phyloP scores from a whole-genome alignment of 2,888 invertebrate genomes.

The Idaea dimidiata region DNA sequence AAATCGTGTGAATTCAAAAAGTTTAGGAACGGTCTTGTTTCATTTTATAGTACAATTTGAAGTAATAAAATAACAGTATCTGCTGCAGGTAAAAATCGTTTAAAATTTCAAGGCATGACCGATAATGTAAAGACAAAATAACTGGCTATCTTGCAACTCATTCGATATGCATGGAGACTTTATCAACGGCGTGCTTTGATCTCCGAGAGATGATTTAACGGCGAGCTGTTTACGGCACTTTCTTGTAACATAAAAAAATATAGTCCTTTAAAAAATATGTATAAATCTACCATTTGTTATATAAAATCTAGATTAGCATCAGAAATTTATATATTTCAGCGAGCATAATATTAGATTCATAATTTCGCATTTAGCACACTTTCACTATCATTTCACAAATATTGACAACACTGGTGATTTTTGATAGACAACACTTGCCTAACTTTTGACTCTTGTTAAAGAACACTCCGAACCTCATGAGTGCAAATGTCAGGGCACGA shows the following conservation, averaged over 20 bases:
- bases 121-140: neutral
- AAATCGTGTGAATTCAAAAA: too few relatives aligned
- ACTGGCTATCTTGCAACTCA: slow-evolving; percentile 8
- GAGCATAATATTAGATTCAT: neutral
- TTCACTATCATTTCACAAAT: slow-evolving; percentile 23
- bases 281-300: too few relatives aligned
- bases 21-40: too few relatives aligned
- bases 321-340: neutral
- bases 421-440: slow-evolving; percentile 55
- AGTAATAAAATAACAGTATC: too few relatives aligned
- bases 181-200: slow-evolving; percentile 28
- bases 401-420: too few relatives aligned
- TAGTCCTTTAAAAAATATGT: neutral
- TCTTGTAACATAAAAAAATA: neutral
- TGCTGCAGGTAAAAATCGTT: neutral
- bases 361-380: slow-evolving; percentile 3
- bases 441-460: slow-evolving; percentile 52
- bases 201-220: slow-evolving; percentile 10
- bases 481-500: slow-evolving; percentile 47
- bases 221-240: neutral
- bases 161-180: slow-evolving; percentile 29
- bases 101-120: neutral
- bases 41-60: too few relatives aligned
- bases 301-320: neutral
- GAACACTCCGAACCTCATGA: slow-evolving; percentile 62